Evolutionary conservation across 1,140 invertebrate genomes (phyloP).

Genomic region (Drosophila yakuba): DNA sequence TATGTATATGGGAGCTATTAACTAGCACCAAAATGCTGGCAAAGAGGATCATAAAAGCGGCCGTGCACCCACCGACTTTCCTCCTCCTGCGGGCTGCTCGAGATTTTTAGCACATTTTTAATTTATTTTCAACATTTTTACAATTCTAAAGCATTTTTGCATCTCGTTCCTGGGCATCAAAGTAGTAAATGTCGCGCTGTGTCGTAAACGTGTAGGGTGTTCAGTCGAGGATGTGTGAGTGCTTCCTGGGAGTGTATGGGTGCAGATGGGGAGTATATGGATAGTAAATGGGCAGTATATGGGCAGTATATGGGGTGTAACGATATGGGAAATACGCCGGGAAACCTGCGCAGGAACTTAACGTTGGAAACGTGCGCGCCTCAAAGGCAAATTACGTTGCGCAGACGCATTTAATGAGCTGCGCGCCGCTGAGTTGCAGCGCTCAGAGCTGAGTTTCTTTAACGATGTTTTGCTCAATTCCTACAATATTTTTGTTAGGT

Average conservation of each 20-base stretch:
- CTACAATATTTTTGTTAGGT: constrained; percentile 49
- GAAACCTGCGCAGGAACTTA: constrained; percentile 42
- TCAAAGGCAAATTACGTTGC: constrained; percentile 80
- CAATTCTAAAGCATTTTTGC: constrained; percentile 67
- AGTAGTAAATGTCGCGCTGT: constrained; percentile 82
- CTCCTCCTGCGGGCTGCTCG: constrained; percentile 31
- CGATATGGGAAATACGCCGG: constrained; percentile 52
- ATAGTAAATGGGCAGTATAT: neutral
- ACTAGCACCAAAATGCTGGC: constrained; percentile 65
- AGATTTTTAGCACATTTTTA: constrained; percentile 76
- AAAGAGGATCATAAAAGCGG: constrained; percentile 47
- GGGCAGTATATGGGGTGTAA: constrained; percentile 57
- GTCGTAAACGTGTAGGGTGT: constrained; percentile 62
- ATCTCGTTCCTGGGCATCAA: constrained; percentile 70
- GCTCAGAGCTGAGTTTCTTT: constrained; percentile 27
- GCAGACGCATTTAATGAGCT: constrained; percentile 80
- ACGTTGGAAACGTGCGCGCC: constrained; percentile 69
- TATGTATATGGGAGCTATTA: constrained; percentile 40
- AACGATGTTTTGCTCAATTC: constrained; percentile 42
- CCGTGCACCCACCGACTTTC: constrained; percentile 22
- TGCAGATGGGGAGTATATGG: neutral
- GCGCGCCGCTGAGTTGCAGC: constrained; percentile 24
- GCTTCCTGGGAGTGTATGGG: constrained; percentile 1
- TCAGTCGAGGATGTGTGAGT: constrained; percentile 3
- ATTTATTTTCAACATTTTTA: constrained; percentile 82